These are phyloP conservation scores for Helicolenus hilgendorfi DNA, from an alignment of 2,797 vertebrate species.

Conservation along the genomic window DNA sequence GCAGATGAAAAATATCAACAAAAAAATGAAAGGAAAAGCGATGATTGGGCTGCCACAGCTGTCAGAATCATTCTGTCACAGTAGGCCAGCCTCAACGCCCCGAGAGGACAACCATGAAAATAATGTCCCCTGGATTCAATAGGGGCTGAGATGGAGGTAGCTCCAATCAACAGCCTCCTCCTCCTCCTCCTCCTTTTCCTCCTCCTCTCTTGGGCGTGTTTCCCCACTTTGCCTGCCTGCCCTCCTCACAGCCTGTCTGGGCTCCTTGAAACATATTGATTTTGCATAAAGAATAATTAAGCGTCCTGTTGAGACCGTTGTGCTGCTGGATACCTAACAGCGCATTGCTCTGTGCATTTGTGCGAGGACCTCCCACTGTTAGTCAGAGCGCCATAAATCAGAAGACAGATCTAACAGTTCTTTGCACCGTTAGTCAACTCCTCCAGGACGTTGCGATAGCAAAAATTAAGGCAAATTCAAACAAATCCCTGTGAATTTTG, in stretches of 20 bases:
- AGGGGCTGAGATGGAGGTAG: constrained; percentile 38
- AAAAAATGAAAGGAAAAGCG: constrained; percentile 49
- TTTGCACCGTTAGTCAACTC: constrained; percentile 16
- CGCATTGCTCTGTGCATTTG: constrained; percentile 36
- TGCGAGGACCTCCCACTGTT: constrained; percentile 56
- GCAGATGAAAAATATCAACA: constrained; percentile 39
- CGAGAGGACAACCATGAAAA: constrained; percentile 78
- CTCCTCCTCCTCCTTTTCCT: not conserved
- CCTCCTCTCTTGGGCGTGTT: not conserved
- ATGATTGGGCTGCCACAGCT: constrained; percentile 74
- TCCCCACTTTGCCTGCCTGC: constrained; percentile 10
- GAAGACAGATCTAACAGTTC: constrained; percentile 35
- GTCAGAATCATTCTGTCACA: constrained; percentile 84
- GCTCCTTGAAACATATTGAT: constrained; percentile 80
- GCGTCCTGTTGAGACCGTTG: constrained; percentile 66
- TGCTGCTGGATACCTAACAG: constrained; percentile 65
- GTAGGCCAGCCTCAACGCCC: constrained; percentile 40
- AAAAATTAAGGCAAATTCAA: not conserved
- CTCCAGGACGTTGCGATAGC: too few relatives aligned
- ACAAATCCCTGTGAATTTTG: too few relatives aligned
- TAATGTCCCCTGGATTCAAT: constrained; percentile 62
- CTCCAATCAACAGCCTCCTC: not conserved
- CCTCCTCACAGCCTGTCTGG: constrained; percentile 16
- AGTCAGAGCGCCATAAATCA: constrained; percentile 50
- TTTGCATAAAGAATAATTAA: constrained; percentile 85